Evolutionary conservation across 2,888 invertebrate species (phyloP), one percentile per base, ranked within the genome.

Genomic region (Melanargia galathea): DNA sequence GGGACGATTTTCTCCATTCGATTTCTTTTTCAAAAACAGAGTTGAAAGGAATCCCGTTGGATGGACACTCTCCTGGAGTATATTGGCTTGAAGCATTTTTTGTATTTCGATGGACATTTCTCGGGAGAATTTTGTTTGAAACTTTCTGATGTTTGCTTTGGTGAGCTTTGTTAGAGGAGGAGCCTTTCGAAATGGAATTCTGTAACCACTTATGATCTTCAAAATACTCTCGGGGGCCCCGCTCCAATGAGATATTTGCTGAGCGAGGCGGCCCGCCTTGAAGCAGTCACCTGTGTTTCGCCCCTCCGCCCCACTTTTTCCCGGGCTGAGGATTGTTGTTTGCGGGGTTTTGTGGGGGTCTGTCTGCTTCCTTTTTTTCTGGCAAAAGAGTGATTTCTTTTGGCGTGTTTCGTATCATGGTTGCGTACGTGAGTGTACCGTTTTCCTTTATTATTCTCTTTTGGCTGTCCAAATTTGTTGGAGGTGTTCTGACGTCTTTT

Each of bases 11-110:
- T 68, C 48, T 2, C 71, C 71, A 46, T 71, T 70, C 54, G 26
- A 22, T 63, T 71, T 71, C 16, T 65, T 56, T 7, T 62, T 52
- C 35, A 70, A 59, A 57, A 73, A 72, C 5, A 70, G 57, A 18
- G 54, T 8, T 26, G 51, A 51, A 8, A 33, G 30, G 33, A 30
- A 51, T 24, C 62, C 61, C 18, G 8, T 40, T 7, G 43, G 60
- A 52, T 61, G 18, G 11, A 16, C 3, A 33, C 49, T 26, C 26
- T 33, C 30, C 33, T 33, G 51, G 4, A 64, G 26, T 1, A 18
- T 40, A 7, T 59, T 24, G 24, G 46, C 20, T 38, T 49, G 33
- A 5, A 55, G 18, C 11, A 48, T 20, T 40, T 45, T 16, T 46
- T 49, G 16, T 48, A 60, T 60, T 49, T 60, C 45, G 16, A 20